Percentiles rank a stretch among this genome's conserved stretches.
Evolutionary conservation across 1,140 invertebrate genomes (phyloP).

Genomic region (Heliconius hewitsoni): DNA sequence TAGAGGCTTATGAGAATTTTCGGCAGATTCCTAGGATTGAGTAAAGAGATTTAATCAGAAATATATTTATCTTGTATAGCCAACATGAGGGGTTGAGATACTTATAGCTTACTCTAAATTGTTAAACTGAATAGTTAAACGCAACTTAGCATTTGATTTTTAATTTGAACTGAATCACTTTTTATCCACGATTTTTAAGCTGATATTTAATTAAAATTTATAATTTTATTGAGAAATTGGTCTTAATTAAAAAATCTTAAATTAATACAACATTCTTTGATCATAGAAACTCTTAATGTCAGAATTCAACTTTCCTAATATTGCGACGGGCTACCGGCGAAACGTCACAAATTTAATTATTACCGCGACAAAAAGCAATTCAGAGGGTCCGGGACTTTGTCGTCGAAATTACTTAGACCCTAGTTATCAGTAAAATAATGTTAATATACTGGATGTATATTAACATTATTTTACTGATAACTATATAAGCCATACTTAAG

Average conservation of each 20-base stretch:
- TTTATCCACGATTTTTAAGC: no score
- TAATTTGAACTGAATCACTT: no score
- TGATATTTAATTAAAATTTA: background rate
- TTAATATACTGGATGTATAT: no score
- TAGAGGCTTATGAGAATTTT: no score
- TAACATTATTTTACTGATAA: no score
- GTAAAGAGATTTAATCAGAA: no score
- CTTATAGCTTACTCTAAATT: no score
- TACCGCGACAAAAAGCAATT: conserved; percentile 42
- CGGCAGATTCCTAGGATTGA: no score
- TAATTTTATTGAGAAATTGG: background rate
- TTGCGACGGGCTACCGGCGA: conserved; percentile 39
- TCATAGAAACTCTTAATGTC: conserved; percentile 42
- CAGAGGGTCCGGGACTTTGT: conserved; percentile 39
- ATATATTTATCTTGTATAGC: no score
- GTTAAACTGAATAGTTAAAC: no score
- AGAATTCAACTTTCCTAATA: conserved; percentile 56
- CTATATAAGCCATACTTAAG: background rate
- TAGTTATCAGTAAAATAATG: conserved; percentile 19
- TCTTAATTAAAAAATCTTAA: background rate
- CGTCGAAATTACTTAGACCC: conserved; percentile 41
- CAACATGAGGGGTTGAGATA: no score
- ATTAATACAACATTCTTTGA: conserved; percentile 23
- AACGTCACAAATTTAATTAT: conserved; percentile 62
- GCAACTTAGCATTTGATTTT: no score